Base-by-base conservation (phyloP, 2,113 vertebrate species). In the Takifugu bimaculatus region DNA sequence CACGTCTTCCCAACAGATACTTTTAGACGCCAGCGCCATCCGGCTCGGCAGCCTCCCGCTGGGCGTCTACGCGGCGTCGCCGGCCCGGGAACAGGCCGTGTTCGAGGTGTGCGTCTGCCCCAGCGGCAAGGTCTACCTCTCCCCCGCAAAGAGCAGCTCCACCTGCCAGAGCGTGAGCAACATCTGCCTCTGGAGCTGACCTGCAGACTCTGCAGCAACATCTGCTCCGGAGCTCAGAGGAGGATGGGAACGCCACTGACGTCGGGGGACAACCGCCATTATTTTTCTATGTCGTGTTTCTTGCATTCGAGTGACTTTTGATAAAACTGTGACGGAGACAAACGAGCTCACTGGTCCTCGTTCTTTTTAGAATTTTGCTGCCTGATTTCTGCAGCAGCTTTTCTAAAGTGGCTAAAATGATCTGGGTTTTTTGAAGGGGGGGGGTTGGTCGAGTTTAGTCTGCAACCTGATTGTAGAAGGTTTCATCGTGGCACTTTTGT, bases 131-230 rank as follows among this genome's bases (percentile, higher is more conserved):
- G 93, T 98, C 4, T 99, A 98, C 90, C 92, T 96, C 70, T 95
- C 96, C 55, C 94, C 96, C 4, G 96, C 94, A 29, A 94, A 93
- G 89, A 87, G 87, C 45, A 83, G 92, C 69, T 99, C 96, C 84
- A 97, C 94, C 5, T 99, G 96, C 85, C 95, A 98, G 80, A 89
- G 91, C 82, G 93, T 92, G 79, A 97, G 94, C 91, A 95, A 86
- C 87, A 89, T 96, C 86, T 98, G 96, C 82, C 88, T 98, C 68
- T 98, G 96, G 96, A 96, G 92, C 92, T 98, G 94, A 95, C 90
- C 75, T 80, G 68, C 74, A 47, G 59, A 43, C 56, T 0, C 35
- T 9, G 4, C 20, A 25, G 28, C 13, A 11, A 50, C 47, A 49
- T 69, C 74, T 50, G 70, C 70, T 64, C 62, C 4, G 64, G 54